phyloP scores from a whole-genome alignment of 2,113 vertebrate species.

The Bambusicola thoracicus region DNA sequence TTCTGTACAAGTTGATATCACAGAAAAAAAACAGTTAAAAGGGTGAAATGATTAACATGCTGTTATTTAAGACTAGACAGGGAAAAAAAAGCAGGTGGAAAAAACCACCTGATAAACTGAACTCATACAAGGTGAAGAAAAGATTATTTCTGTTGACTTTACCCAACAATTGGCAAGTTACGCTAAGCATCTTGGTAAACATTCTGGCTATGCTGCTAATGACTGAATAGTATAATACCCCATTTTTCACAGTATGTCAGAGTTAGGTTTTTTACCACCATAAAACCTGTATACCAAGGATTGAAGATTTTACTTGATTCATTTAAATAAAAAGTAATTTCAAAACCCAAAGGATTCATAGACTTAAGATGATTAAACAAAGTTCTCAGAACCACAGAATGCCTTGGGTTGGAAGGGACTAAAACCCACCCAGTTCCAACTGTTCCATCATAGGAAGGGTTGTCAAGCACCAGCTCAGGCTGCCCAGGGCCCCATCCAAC shows the following conservation, averaged over 20 bases:
- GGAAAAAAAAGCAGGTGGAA: background rate
- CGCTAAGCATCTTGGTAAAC: background rate
- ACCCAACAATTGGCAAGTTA: background rate
- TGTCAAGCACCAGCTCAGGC: background rate
- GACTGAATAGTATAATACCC: background rate
- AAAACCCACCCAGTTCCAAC: background rate
- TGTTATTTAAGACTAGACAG: background rate
- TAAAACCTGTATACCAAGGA: background rate
- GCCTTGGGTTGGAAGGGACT: background rate
- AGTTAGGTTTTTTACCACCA: background rate
- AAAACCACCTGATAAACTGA: background rate
- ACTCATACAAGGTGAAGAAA: background rate
- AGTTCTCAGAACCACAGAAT: background rate
- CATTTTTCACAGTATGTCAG: background rate
- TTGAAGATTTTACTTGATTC: background rate
- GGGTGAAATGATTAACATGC: background rate
- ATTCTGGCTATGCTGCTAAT: background rate
- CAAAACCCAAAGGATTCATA: background rate
- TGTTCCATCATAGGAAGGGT: background rate
- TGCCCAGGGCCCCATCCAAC: background rate
- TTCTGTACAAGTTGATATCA: background rate
- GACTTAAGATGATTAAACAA: background rate
- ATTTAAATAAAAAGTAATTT: background rate
- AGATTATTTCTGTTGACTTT: background rate
- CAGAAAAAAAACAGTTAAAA: background rate